These are phyloP conservation scores for Omphaloscelis lunosa DNA, from an alignment of 2,888 invertebrate species.

Conservation along the genomic window DNA sequence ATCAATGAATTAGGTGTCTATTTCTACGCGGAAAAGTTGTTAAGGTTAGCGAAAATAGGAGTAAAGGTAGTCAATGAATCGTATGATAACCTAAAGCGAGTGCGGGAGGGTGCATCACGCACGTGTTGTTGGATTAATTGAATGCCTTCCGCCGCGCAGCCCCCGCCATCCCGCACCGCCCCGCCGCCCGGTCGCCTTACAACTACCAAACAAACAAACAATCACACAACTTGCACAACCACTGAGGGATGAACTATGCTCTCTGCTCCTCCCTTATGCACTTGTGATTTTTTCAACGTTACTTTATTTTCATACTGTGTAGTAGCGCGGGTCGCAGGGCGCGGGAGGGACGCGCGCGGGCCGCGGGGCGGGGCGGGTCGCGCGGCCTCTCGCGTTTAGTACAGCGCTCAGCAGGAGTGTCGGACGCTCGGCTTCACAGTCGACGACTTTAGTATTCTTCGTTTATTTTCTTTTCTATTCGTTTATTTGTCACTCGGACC, in stretches of 20 bases:
- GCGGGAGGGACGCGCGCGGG: conserved; percentile 79
- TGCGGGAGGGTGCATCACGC: conserved; percentile 83
- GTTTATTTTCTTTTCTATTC: conserved; percentile 91
- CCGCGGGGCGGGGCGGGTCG: conserved; percentile 84
- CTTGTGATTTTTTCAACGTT: conserved; percentile 81
- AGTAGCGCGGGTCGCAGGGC: conserved; percentile 84
- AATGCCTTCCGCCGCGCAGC: conserved; percentile 77
- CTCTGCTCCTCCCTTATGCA: conserved; percentile 73
- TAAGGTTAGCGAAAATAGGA: conserved; percentile 53
- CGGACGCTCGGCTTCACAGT: conserved; percentile 89
- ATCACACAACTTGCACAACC: conserved; percentile 67
- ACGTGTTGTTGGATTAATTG: conserved; percentile 88
- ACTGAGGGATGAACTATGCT: conserved; percentile 66
- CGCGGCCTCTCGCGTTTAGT: conserved; percentile 89
- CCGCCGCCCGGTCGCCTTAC: conserved; percentile 62
- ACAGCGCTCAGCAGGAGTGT: conserved; percentile 90
- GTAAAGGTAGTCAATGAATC: conserved; percentile 78
- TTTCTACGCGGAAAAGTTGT: conserved; percentile 41
- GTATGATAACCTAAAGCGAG: conserved; percentile 78
- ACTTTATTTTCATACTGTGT: conserved; percentile 82
- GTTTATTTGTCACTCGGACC: conserved; percentile 88
- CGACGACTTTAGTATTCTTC: conserved; percentile 90
- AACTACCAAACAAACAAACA: conserved; percentile 75
- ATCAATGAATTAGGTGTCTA: conserved; percentile 39
- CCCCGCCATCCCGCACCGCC: conserved; percentile 48